Evolutionary conservation across 2,888 invertebrate genomes (phyloP), one percentile per base, ranked within the genome.

Genomic region (Hermaeophaga mercurialis): DNA sequence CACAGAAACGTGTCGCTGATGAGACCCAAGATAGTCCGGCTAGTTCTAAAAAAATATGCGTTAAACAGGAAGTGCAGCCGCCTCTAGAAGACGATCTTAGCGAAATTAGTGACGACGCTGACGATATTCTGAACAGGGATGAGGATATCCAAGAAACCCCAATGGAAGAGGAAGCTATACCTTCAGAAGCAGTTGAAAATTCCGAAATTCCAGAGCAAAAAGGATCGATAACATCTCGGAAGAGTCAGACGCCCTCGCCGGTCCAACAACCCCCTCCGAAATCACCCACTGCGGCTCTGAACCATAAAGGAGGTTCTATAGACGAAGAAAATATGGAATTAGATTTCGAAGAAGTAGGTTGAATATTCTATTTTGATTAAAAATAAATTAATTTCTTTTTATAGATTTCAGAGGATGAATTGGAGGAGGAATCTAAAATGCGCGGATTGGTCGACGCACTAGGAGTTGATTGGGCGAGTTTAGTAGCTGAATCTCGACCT

Each of bases 381-480:
- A 33, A 33, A 12, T 12, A 11, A 33, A 33, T 12, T 7, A 3
- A 17, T 18, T 19, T 41, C 12, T 41, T 14, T 46, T 47, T 34
- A 6, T 24, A 47, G 79, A 92, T 93, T 70, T 92, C 92, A 11
- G 93, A 94, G 75, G 93, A 92, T 47, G 94, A 94, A 76, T 78
- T 93, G 26, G 93, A 94, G 73, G 91, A 92, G 73, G 90, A 92
- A 69, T 84, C 89, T 9, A 85, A 83, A 70, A 81, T 83, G 63
- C 85, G 81, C 77, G 87, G 89, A 26, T 84, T 94, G 59, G 93
- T 93, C 3, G 94, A 95, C 77, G 93, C 93, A n/a, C 79, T 96
- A 19, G 94, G 94, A n/a, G 94, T 96, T 1, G 94, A 96, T 77
- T 95, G 95, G 95, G 90, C 92, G 8, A 92, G 92, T 73, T 80